Percentiles rank a stretch among this genome's conserved stretches.
phyloP scores from a whole-genome alignment of 2,888 invertebrate genomes.

The Bhutanitis thaidina region DNA sequence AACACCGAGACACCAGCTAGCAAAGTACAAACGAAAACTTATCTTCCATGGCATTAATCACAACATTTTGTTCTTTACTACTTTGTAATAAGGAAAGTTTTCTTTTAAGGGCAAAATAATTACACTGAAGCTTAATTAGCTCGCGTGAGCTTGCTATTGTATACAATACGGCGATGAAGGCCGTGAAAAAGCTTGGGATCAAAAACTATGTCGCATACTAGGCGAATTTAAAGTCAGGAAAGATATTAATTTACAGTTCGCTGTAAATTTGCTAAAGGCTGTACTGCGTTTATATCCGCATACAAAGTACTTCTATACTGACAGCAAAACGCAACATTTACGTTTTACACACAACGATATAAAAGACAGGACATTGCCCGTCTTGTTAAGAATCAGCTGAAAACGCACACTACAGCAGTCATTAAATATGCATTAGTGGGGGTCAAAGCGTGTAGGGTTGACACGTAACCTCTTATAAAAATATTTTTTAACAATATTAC shows the following conservation, averaged over 20 bases:
- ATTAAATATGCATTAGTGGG: constrained; percentile 19
- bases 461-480: not conserved
- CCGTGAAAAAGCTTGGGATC: constrained; percentile 2
- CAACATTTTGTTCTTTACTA: not conserved
- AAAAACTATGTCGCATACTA: constrained; percentile 6
- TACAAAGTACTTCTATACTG: not conserved
- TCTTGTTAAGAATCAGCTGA: constrained; percentile 24
- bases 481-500: not conserved
- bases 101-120: not conserved
- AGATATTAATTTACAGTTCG: constrained; percentile 42
- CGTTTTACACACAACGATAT: constrained; percentile 19
- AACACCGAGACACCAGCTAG: constrained; percentile 11
- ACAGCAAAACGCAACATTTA: not conserved
- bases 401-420: constrained; percentile 17
- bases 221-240: constrained; percentile 26
- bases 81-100: not conserved
- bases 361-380: constrained; percentile 33
- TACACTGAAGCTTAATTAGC: not conserved
- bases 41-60: not conserved
- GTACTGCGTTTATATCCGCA: constrained; percentile 12
- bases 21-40: constrained; percentile 2
- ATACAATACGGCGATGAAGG: not conserved
- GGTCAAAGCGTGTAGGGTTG: constrained; percentile 9
- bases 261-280: constrained; percentile 27
- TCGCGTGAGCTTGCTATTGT: not conserved